Percentiles rank a stretch among this genome's conserved stretches.
Conservation (phyloP, 2,888 invertebrate genomes). For the Sminthurides aquaticus region DNA sequence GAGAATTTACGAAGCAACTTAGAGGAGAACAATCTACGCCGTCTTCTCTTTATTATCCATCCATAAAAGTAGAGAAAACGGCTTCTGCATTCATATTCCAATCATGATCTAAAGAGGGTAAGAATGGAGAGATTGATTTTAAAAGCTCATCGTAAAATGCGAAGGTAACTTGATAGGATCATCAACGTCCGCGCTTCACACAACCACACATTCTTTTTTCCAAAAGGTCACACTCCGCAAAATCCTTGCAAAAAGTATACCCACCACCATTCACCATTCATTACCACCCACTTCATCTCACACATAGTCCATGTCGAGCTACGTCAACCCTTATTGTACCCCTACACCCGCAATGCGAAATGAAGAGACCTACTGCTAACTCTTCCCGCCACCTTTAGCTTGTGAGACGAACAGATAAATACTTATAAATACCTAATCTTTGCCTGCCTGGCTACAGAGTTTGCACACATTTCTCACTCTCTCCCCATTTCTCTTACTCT, state of each 20-base stretch:
- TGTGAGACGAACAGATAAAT: not conserved
- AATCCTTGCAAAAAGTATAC: not conserved
- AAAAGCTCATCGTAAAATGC: not conserved
- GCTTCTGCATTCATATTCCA: not conserved
- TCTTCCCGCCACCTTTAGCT: too few species aligned
- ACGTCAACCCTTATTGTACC: too few species aligned
- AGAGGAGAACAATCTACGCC: not conserved
- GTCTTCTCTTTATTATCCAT: not conserved
- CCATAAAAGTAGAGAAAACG: not conserved
- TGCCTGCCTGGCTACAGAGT: too few species aligned
- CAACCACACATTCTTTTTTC: not conserved
- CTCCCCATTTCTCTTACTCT: too few species aligned
- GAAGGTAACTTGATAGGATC: not conserved
- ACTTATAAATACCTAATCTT: too few species aligned
- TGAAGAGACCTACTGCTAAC: too few species aligned
- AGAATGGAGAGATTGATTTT: conserved; percentile 3
- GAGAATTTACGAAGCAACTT: not conserved
- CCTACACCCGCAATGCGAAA: too few species aligned
- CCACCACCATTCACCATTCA: not conserved
- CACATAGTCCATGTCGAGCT: not conserved
- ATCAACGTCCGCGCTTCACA: not conserved
- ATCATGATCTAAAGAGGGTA: not conserved
- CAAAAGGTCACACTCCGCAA: not conserved
- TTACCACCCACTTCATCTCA: not conserved
- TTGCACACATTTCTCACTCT: too few species aligned